Base-by-base conservation (phyloP, 2,113 vertebrate genomes). In the Onychostruthus taczanowskii region DNA sequence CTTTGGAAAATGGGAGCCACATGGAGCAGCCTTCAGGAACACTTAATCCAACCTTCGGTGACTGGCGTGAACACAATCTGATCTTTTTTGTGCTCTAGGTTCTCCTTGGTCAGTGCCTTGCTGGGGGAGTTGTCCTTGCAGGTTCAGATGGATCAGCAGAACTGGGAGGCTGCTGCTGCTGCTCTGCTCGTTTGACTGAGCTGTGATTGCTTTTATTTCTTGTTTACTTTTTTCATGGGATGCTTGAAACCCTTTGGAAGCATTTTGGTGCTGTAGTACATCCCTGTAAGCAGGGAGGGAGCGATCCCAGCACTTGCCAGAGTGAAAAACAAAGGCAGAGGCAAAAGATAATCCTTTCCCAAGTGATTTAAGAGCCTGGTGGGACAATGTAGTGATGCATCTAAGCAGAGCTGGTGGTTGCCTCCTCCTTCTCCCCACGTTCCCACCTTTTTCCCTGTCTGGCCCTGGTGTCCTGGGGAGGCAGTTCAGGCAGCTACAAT, bases 1-100 rank as follows among this genome's bases (percentile, higher is more conserved):
- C 84, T 85, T 76, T 88, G 81, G 74, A 4, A 90, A 97, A 96
- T 93, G 7, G 83, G 75, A 95, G 85, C 77, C 93, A 88, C 88
- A 78, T 95, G 94, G 75, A 21, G 10, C 75, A 95, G 72, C 47
- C 92, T 93, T 96, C 92, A 88, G 7, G 73, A 95, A 23, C 64
- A 73, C 79, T 96, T 88, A 74, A 80, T 70, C 82, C 90, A 84
- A 67, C 92, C 94, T 80, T 16, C 41, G 62, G 39, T 94, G 93
- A 86, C 78, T 67, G 63, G 31, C 70, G 16, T 0, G 70, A 75
- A 4, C 62, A 12, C 11, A 28, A 3, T 7, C 17, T 27, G 73
- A 30, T 41, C 21, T 12, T 24, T 62, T 69, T 16, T 16, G 64
- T 90, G 50, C 70, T 61, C 1, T 13, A 21, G n/a, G 24, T 59